Conservation (phyloP, 2,888 invertebrate species). For the Vanessa cardui region DNA sequence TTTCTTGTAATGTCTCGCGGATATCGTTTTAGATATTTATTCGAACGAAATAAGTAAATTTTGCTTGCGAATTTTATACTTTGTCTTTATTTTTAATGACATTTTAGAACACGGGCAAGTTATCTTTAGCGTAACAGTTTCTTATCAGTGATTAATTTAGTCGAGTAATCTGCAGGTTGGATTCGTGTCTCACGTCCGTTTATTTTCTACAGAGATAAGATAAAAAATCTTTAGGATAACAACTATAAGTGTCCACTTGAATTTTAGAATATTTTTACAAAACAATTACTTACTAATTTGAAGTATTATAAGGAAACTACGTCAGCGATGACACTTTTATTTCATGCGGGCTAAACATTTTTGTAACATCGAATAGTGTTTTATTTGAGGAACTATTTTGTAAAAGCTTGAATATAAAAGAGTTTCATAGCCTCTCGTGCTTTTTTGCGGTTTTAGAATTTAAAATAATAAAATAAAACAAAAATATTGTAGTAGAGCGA, state of each 20-base stretch:
- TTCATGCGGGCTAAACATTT: not conserved
- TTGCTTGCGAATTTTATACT: no score
- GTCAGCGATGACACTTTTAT: not conserved
- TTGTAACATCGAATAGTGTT: conserved; percentile 5
- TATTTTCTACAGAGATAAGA: conserved; percentile 73
- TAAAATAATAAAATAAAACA: conserved; percentile 47
- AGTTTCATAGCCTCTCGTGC: conserved; percentile 33
- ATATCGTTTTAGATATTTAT: no score
- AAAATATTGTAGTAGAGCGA: conserved; percentile 57
- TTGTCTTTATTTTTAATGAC: not conserved
- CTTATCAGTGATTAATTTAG: conserved; percentile 71
- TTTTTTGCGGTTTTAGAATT: conserved; percentile 41
- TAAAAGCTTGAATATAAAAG: conserved; percentile 34
- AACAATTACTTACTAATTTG: not conserved
- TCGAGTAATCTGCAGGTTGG: conserved; percentile 61
- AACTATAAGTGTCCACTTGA: conserved; percentile 45
- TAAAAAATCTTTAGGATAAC: conserved; percentile 59
- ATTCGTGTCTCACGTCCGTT: conserved; percentile 61
- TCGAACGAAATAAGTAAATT: no score
- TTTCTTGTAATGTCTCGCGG: no score
- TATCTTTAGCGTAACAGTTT: conserved; percentile 28
- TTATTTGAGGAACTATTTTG: conserved; percentile 14
- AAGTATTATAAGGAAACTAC: not conserved
- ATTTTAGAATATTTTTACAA: conserved; percentile 41
- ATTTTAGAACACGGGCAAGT: not conserved